phyloP scores from a whole-genome alignment of 2,797 vertebrate species.

The Pantherophis alleghaniensis region DNA sequence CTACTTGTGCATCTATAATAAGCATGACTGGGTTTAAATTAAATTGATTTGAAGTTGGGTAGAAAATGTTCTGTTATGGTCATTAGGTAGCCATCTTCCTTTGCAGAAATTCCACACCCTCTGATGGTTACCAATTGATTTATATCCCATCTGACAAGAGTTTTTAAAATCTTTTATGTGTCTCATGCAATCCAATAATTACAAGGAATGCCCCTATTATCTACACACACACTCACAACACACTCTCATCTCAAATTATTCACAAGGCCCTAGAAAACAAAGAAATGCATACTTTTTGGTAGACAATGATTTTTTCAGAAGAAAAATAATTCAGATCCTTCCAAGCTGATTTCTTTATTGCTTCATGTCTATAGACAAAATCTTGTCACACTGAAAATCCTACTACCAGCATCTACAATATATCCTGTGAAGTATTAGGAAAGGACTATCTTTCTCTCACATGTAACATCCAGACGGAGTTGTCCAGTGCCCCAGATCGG shows the following conservation, averaged over 20 bases:
- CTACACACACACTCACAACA: background rate
- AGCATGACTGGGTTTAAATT: conserved; percentile 12
- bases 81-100: background rate
- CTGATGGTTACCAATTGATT: conserved; percentile 1
- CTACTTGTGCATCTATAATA: background rate
- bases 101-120: background rate
- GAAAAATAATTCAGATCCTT: background rate
- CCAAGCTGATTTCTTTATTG: background rate
- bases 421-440: background rate
- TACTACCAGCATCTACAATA: background rate
- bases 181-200: conserved; percentile 19
- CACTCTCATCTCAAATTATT: conserved; percentile 33
- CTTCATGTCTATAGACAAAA: background rate
- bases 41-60: background rate
- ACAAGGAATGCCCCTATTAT: background rate
- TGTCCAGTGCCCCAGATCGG: background rate
- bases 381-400: background rate
- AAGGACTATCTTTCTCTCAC: background rate
- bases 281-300: conserved; percentile 9
- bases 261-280: conserved; percentile 1
- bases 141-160: background rate
- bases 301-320: background rate
- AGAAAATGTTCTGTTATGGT: background rate
- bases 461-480: background rate
- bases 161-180: conserved; percentile 9